Evolutionary conservation across 2,888 invertebrate species (phyloP).

Genomic region (Julus scandinavius): DNA sequence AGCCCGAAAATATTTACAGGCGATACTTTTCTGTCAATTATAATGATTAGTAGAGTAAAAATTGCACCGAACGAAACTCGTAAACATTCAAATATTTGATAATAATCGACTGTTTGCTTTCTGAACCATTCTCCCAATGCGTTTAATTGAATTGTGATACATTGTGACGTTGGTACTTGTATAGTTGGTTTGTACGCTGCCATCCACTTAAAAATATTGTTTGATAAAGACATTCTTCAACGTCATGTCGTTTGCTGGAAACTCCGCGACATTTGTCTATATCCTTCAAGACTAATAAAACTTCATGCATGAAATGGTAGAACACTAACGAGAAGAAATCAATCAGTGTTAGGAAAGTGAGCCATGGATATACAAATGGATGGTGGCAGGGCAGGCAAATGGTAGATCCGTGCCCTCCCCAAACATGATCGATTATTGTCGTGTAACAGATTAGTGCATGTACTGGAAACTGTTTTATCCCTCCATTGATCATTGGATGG

Average conservation of each 20-base stretch:
- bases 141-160: slow-evolving; percentile 1
- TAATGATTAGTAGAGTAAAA: neutral
- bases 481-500: slow-evolving; percentile 44
- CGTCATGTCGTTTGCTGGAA: slow-evolving; percentile 1
- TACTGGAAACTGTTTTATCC: slow-evolving; percentile 51
- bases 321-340: slow-evolving; percentile 37
- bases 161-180: neutral
- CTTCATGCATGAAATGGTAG: slow-evolving; percentile 30
- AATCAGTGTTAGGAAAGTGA: slow-evolving; percentile 41
- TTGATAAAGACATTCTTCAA: slow-evolving; percentile 16
- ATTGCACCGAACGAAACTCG: neutral
- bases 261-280: slow-evolving; percentile 20
- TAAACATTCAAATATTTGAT: slow-evolving; percentile 18
- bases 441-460: slow-evolving; percentile 52
- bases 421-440: slow-evolving; percentile 54
- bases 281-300: slow-evolving; percentile 31
- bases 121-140: neutral
- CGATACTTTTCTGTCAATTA: neutral
- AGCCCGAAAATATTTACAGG: too few relatives aligned
- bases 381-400: slow-evolving; percentile 39
- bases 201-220: slow-evolving; percentile 23
- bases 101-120: neutral
- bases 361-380: slow-evolving; percentile 43
- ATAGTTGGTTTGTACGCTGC: neutral
- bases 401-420: neutral